Percentiles rank a stretch among this genome's conserved stretches.
Conservation (phyloP, 2,888 invertebrate species). For the Drosophila peninsularis region DNA sequence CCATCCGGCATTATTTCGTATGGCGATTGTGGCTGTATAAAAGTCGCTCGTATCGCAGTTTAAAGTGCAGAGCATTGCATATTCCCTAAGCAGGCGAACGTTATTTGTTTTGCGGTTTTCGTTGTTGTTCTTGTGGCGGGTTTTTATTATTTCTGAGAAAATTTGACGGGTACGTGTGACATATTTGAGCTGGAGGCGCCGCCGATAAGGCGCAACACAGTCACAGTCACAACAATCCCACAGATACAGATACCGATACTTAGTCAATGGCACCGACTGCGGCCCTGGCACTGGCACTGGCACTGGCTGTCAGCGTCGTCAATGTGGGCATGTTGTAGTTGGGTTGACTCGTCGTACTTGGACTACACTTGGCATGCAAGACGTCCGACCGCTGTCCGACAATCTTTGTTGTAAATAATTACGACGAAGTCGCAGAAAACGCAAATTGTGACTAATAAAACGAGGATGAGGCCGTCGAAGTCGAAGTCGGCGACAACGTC, state of each 20-base stretch:
- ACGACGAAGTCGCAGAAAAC: slow-evolving; percentile 56
- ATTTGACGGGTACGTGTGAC: slow-evolving; percentile 76
- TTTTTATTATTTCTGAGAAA: slow-evolving; percentile 62
- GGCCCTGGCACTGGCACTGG: slow-evolving; percentile 8
- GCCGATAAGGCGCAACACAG: slow-evolving; percentile 64
- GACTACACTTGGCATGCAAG: slow-evolving; percentile 12
- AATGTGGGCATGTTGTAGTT: slow-evolving; percentile 28
- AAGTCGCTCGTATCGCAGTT: slow-evolving; percentile 1
- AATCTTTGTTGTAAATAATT: slow-evolving; percentile 73
- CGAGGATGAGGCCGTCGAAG: slow-evolving; percentile 30
- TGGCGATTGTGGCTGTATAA: not conserved
- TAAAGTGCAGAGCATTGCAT: slow-evolving; percentile 29
- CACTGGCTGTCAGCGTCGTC: slow-evolving; percentile 3
- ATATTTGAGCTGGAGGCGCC: slow-evolving; percentile 77
- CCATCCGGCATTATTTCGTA: not conserved
- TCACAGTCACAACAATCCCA: slow-evolving; percentile 58
- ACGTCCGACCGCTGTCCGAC: slow-evolving; percentile 44
- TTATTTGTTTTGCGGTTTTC: slow-evolving; percentile 44
- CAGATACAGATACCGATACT: slow-evolving; percentile 57
- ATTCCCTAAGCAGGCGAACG: slow-evolving; percentile 24
- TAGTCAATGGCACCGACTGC: slow-evolving; percentile 23
- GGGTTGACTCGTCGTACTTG: slow-evolving; percentile 4
- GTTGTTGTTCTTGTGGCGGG: slow-evolving; percentile 21
- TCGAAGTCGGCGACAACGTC: slow-evolving; percentile 22
- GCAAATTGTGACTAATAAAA: slow-evolving; percentile 66